These are phyloP conservation scores for Xestia rhomboidea DNA, from an alignment of 2,888 invertebrate species.

Conservation along the genomic window DNA sequence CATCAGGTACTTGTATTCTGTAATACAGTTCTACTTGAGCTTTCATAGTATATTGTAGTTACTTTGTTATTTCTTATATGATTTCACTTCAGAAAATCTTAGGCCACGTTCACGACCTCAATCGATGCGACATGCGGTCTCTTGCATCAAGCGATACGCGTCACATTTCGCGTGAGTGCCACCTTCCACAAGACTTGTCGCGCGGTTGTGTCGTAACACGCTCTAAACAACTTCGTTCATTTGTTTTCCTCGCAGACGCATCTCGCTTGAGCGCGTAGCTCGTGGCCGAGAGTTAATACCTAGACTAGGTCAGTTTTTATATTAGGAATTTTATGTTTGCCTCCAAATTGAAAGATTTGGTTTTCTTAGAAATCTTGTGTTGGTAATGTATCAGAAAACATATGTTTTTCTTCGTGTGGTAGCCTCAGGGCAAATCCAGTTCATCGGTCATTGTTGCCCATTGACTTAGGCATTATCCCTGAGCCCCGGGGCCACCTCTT, in stretches of 20 bases:
- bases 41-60: conserved; percentile 7
- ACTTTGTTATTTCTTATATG: not conserved
- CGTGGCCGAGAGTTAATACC: not conserved
- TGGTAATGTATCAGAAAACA: conserved; percentile 18
- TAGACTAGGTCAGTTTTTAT: not conserved
- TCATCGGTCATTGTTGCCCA: not conserved
- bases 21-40: not conserved
- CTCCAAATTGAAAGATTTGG: conserved; percentile 5
- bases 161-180: not conserved
- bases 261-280: not conserved
- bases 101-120: not conserved
- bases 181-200: not conserved
- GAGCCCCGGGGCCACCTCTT: not conserved
- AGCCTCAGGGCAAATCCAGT: conserved; percentile 14
- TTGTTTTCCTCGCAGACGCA: not conserved
- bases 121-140: not conserved
- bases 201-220: not conserved
- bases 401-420: conserved; percentile 10
- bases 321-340: conserved; percentile 10
- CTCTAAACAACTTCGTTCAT: not conserved
- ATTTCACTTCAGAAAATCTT: not conserved
- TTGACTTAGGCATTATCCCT: conserved; percentile 21
- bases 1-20: conserved; percentile 35
- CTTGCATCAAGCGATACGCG: not conserved
- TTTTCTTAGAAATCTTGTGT: not conserved